Percentiles rank a stretch among this genome's conserved stretches.
phyloP scores from a whole-genome alignment of 2,888 invertebrate species.

The Stenodera caucasica region DNA sequence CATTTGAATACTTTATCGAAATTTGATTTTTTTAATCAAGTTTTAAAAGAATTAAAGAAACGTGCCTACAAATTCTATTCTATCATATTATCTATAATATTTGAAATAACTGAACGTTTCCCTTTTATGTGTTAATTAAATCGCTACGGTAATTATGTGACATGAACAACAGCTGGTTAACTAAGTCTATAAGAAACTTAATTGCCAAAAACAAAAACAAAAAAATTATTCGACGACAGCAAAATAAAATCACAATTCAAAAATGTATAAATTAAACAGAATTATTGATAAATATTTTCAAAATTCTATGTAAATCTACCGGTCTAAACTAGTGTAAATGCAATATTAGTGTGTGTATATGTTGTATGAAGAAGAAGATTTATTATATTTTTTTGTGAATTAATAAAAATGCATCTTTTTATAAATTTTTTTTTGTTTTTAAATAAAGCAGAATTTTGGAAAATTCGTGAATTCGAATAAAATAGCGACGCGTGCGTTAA shows the following conservation, averaged over 20 bases:
- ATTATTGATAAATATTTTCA: background rate
- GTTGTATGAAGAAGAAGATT: constrained; percentile 23
- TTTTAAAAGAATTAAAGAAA: constrained; percentile 30
- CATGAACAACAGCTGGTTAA: constrained; percentile 19
- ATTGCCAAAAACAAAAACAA: constrained; percentile 13
- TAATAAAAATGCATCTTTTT: background rate
- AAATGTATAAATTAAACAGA: constrained; percentile 5
- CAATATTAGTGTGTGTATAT: constrained; percentile 18
- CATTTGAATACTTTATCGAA: constrained; percentile 33
- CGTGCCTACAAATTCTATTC: constrained; percentile 50
- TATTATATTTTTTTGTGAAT: constrained; percentile 11
- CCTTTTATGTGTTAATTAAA: constrained; percentile 32
- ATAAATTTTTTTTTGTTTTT: too few species aligned
- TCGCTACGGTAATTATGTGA: constrained; percentile 26
- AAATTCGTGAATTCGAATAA: constrained; percentile 3
- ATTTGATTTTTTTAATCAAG: constrained; percentile 18
- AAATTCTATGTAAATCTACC: constrained; percentile 1
- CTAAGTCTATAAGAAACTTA: constrained; percentile 19
- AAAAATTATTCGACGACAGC: background rate
- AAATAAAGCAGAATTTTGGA: background rate
- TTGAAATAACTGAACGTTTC: too few species aligned
- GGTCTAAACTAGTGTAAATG: constrained; percentile 8
- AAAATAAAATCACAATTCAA: constrained; percentile 13
- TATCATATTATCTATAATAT: too few species aligned
- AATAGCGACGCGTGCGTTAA: constrained; percentile 21